phyloP scores from a whole-genome alignment of 2,888 invertebrate genomes.

The Theretra japonica region DNA sequence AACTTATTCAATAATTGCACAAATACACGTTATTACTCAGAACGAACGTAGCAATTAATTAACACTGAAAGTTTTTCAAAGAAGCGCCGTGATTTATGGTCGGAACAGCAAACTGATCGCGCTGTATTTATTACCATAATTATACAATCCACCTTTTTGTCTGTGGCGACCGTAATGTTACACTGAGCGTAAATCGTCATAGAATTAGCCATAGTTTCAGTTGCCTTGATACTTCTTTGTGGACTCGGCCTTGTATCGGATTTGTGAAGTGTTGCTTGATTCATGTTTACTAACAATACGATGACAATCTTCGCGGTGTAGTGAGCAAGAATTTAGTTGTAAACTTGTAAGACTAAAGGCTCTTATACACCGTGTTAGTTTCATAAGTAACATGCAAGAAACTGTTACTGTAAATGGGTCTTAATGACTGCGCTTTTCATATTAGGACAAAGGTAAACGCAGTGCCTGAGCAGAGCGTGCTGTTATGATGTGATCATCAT shows the following conservation, averaged over 20 bases:
- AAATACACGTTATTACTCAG: not conserved
- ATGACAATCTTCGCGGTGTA: no score
- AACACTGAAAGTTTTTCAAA: not conserved
- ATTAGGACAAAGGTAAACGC: no score
- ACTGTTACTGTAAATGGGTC: no score
- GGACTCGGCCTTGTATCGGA: not conserved
- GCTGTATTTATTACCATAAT: not conserved
- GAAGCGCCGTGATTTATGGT: not conserved
- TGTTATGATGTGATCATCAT: no score
- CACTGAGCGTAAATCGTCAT: not conserved
- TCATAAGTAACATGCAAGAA: no score
- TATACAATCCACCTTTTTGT: constrained; percentile 1
- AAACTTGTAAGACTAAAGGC: no score
- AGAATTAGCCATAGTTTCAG: not conserved
- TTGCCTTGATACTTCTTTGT: not conserved
- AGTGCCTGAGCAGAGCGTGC: no score
- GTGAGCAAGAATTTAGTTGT: no score
- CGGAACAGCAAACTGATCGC: not conserved
- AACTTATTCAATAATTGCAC: not conserved
- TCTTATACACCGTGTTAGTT: no score
- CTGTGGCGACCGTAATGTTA: not conserved
- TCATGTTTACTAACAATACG: not conserved
- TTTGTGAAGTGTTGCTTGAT: not conserved
- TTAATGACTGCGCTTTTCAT: no score
- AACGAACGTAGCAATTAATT: not conserved